phyloP scores from a whole-genome alignment of 2,797 vertebrate species.

The Coccyzus lansbergi region DNA sequence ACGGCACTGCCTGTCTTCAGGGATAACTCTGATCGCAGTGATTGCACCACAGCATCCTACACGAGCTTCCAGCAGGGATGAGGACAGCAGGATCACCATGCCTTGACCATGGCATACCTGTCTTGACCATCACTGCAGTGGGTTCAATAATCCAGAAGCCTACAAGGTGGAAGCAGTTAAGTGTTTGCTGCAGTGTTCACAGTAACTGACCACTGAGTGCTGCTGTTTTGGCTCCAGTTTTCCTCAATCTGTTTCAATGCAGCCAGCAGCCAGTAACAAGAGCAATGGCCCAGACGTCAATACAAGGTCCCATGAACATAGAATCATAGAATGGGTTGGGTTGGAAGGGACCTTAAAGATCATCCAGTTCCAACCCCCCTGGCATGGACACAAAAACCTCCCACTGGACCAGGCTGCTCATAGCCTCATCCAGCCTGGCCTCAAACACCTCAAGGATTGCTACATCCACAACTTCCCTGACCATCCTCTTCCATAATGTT shows the following conservation, averaged over 20 bases:
- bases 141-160: neutral
- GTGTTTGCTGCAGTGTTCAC: neutral
- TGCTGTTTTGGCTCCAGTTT: neutral
- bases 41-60: neutral
- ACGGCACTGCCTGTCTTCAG: neutral
- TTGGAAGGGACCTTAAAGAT: no score
- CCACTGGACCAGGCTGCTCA: no score
- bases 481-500: neutral
- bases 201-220: neutral
- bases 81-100: neutral
- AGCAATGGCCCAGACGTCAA: neutral
- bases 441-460: no score
- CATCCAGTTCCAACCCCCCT: no score
- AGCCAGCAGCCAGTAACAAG: neutral
- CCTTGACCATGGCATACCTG: rapidly evolving
- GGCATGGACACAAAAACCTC: no score
- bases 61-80: neutral
- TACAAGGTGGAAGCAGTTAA: neutral
- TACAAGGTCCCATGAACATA: neutral
- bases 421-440: no score
- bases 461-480: no score
- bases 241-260: neutral
- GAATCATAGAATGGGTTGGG: no score
- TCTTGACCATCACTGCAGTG: neutral
- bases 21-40: rapidly evolving